Base-by-base conservation (phyloP, 2,888 invertebrate genomes). In the Ormyrus nitidulus region DNA sequence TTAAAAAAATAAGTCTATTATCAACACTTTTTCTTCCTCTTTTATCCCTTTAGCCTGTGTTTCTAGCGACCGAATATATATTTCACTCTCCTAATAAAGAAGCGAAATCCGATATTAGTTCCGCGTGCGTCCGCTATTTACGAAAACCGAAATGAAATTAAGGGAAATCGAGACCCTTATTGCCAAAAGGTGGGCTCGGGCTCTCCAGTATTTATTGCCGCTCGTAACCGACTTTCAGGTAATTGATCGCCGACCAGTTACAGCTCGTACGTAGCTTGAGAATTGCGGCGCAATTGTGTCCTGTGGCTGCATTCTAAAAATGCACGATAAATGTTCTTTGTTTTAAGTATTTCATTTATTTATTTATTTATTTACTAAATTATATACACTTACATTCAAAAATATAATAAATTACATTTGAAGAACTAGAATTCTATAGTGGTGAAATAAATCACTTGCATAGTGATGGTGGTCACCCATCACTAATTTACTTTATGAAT, bases 121-220 rank as follows among this genome's bases (percentile, higher is more conserved):
- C 19, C 19, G 19, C 1, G 19, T 19, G 19, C 19, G 2, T 19
- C 19, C 19, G 58, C 9, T 66, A 68, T 68, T 68, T 61, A 68
- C 59, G 10, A 13, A 58, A 49, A 65, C 48, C 61, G 44, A 76
- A 49, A 51, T n/a, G 13, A 77, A 77, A 77, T 77, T 76, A 70
- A 19, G 76, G 54, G 68, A 76, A 65, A 66, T 19, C 49, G 56
- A 53, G 46, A 10, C 13, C 58, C 58, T 51, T 64, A 77, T 77
- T 77, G 64, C 77, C 65, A 77, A 77, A 77, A 65, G 77, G 77
- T 64, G 51, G 19, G 58, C 71, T 65, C 49, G 51, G 48, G 51
- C 19, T 44, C 58, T 54, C 10, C 48, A 13, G 19, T 78, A 78
- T 78, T 72, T 72, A 78, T 78, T 61, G 66, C 70, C 19, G 59